Percentiles rank a stretch among this genome's conserved stretches.
Evolutionary conservation across 2,888 invertebrate species (phyloP).

Genomic region (Chydorus sphaericus): DNA sequence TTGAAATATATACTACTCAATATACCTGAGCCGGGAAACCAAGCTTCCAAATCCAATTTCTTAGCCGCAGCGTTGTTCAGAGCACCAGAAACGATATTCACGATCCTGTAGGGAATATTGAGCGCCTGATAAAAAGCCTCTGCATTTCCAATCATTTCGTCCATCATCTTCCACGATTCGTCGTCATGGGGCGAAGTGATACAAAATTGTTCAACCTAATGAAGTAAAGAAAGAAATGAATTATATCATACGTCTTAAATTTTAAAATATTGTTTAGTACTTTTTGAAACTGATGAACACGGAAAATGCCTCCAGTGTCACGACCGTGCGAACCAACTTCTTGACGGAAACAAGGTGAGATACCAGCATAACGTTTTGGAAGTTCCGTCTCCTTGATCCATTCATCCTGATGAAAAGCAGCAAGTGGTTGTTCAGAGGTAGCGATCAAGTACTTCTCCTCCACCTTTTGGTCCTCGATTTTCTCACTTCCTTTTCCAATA

Average conservation of each 20-base stretch:
- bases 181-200: slow-evolving; percentile 92
- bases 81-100: slow-evolving; percentile 97
- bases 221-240: background rate
- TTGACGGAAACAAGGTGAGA: slow-evolving; percentile 96
- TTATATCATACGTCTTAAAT: background rate
- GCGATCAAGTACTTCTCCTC: slow-evolving; percentile 99
- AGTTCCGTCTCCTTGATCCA: slow-evolving; percentile 77
- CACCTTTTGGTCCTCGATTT: slow-evolving; percentile 56
- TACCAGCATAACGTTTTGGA: slow-evolving; percentile 89
- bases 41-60: slow-evolving; percentile 93
- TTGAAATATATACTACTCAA: background rate
- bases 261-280: slow-evolving; percentile 29
- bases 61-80: slow-evolving; percentile 97
- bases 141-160: slow-evolving; percentile 93
- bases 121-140: slow-evolving; percentile 79
- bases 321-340: slow-evolving; percentile 98
- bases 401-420: slow-evolving; percentile 93
- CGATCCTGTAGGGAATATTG: slow-evolving; percentile 84
- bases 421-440: slow-evolving; percentile 98
- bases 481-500: slow-evolving; percentile 72
- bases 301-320: slow-evolving; percentile 95
- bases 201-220: slow-evolving; percentile 88
- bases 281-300: slow-evolving; percentile 99
- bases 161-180: slow-evolving; percentile 96
- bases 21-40: slow-evolving; percentile 80